Percentiles rank a stretch among this genome's conserved stretches.
Conservation (phyloP, 2,888 invertebrate genomes). For the Acronicta alni region DNA sequence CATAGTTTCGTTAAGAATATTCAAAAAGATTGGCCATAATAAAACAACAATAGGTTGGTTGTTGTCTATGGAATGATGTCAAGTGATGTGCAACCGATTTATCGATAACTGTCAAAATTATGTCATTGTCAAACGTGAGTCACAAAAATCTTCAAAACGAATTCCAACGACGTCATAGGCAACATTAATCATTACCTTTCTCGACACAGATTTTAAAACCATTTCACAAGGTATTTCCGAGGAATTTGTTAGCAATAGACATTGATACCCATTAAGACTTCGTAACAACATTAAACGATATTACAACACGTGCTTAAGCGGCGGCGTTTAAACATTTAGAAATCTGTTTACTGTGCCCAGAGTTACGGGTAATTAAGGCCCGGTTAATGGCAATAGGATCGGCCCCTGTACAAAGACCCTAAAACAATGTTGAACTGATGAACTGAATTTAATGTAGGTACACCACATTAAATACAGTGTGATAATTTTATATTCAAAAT, state of each 20-base stretch:
- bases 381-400: too few relatives aligned
- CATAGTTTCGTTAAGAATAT: too few relatives aligned
- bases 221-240: not conserved
- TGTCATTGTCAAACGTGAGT: conserved; percentile 39
- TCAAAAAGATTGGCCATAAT: too few relatives aligned
- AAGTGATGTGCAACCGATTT: conserved; percentile 16
- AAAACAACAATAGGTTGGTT: too few relatives aligned
- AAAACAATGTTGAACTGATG: too few relatives aligned
- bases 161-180: not conserved
- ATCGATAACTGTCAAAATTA: conserved; percentile 30
- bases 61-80: too few relatives aligned
- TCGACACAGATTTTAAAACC: not conserved
- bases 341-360: not conserved
- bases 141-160: not conserved
- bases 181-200: conserved; percentile 7
- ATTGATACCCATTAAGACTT: not conserved
- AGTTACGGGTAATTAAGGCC: too few relatives aligned
- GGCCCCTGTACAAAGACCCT: too few relatives aligned
- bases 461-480: too few relatives aligned
- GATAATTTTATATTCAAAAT: conserved; percentile 4
- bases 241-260: conserved; percentile 1
- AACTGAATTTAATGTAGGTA: too few relatives aligned
- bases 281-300: not conserved
- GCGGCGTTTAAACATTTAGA: not conserved
- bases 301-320: not conserved